phyloP scores from a whole-genome alignment of 2,888 invertebrate species.

The Erannis defoliaria region DNA sequence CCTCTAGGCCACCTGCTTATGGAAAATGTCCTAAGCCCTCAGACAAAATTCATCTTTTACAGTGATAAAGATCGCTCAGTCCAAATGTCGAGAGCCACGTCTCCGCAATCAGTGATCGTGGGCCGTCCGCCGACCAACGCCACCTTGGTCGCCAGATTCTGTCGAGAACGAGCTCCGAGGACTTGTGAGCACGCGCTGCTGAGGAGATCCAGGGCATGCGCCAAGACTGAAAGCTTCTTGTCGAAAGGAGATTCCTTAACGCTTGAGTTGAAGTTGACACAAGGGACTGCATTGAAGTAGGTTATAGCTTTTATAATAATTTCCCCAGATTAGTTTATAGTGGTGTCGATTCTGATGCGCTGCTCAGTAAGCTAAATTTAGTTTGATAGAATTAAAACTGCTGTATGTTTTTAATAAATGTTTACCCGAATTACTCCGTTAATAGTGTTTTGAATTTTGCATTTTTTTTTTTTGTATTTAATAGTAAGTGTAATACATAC shows the following conservation, averaged over 20 bases:
- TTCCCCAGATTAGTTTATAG: no score
- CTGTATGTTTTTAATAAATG: no score
- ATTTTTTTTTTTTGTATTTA: no score
- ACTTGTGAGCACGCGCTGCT: slow-evolving; percentile 94
- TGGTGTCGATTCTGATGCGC: no score
- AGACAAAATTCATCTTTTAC: no score
- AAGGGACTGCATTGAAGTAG: slow-evolving; percentile 94
- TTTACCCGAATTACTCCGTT: no score
- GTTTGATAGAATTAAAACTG: no score
- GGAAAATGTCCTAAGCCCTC: no score
- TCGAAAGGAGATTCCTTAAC: slow-evolving; percentile 93
- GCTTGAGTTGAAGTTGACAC: slow-evolving; percentile 91
- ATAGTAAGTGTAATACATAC: no score
- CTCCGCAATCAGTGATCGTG: slow-evolving; percentile 79
- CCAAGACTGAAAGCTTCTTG: slow-evolving; percentile 93
- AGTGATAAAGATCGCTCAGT: slow-evolving; percentile 82
- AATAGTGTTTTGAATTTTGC: no score
- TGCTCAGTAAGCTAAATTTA: no score
- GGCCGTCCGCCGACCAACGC: slow-evolving; percentile 90
- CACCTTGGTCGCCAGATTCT: slow-evolving; percentile 92
- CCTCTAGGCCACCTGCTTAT: no score
- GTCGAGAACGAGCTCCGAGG: slow-evolving; percentile 92
- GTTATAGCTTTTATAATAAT: slow-evolving; percentile 44
- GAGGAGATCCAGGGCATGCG: slow-evolving; percentile 90
- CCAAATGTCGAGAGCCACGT: slow-evolving; percentile 82